Evolutionary conservation across 2,113 vertebrate genomes (phyloP).

Genomic region (Siphamia tubifer): DNA sequence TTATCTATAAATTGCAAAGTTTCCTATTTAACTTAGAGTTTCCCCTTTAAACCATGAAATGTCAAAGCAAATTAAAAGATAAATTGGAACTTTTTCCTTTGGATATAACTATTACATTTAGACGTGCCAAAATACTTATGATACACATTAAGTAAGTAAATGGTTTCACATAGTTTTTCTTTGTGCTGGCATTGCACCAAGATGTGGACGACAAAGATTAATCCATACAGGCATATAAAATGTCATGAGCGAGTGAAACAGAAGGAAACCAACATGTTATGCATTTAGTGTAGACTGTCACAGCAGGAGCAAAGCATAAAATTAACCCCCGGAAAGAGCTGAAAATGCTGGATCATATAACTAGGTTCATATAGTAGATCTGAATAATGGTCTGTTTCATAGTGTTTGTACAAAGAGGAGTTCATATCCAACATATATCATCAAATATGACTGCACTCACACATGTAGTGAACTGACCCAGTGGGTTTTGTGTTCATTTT

Average conservation of each 20-base stretch:
- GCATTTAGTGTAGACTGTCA: background rate
- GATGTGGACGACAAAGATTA: background rate
- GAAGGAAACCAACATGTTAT: background rate
- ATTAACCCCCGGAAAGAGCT: background rate
- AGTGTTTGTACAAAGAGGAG: background rate
- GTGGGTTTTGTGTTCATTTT: no score
- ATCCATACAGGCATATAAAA: no score
- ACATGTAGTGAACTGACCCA: background rate
- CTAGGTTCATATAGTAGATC: background rate
- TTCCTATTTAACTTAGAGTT: no score
- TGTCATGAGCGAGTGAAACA: background rate
- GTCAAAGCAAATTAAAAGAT: no score
- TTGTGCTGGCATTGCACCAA: no score
- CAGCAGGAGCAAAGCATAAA: background rate
- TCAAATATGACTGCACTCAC: background rate
- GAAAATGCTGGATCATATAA: background rate
- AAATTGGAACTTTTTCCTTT: no score
- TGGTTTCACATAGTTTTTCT: no score
- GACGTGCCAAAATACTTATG: no score
- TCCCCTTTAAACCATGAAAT: no score
- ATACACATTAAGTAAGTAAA: no score
- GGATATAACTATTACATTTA: no score
- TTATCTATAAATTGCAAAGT: no score
- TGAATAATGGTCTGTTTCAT: background rate
- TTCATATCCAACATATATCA: conserved; percentile 19